These are phyloP conservation scores for Tursiops truncatus DNA, from an alignment of 2,113 vertebrate species.

Conservation along the genomic window DNA sequence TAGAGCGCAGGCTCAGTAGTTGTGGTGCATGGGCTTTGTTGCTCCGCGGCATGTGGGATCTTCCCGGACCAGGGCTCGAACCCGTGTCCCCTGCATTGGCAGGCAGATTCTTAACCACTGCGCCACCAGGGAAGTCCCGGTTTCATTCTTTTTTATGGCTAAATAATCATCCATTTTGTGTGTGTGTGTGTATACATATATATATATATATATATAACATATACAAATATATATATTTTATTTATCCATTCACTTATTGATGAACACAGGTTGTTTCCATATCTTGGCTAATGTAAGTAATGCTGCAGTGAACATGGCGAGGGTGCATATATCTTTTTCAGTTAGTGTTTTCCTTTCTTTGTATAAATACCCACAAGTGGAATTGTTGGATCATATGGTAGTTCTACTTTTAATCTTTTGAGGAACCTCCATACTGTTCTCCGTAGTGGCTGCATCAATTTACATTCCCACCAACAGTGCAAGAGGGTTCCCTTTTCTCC, in stretches of 20 bases:
- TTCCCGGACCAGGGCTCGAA: too few relatives aligned
- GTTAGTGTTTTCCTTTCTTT: background rate
- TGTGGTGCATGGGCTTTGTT: too few relatives aligned
- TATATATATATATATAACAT: background rate
- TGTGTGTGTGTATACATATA: background rate
- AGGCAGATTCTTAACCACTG: too few relatives aligned
- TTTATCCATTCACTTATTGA: background rate
- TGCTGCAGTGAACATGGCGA: background rate
- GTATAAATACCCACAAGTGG: background rate
- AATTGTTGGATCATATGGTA: background rate
- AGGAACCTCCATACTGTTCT: background rate
- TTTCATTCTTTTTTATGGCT: background rate
- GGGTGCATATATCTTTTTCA: background rate
- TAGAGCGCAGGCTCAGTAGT: too few relatives aligned
- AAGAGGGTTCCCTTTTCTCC: background rate
- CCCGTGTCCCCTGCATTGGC: too few relatives aligned
- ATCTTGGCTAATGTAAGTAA: background rate
- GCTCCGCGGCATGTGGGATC: too few relatives aligned
- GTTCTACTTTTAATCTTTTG: background rate
- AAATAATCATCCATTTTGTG: background rate
- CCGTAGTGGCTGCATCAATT: background rate
- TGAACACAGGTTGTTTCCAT: background rate
- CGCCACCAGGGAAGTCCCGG: too few relatives aligned
- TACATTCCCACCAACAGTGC: background rate
- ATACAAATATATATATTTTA: background rate